Percentiles rank a stretch among this genome's conserved stretches.
Evolutionary conservation across 23 tunicate species (phyloP).

Genomic region (Ascidia mentula): DNA sequence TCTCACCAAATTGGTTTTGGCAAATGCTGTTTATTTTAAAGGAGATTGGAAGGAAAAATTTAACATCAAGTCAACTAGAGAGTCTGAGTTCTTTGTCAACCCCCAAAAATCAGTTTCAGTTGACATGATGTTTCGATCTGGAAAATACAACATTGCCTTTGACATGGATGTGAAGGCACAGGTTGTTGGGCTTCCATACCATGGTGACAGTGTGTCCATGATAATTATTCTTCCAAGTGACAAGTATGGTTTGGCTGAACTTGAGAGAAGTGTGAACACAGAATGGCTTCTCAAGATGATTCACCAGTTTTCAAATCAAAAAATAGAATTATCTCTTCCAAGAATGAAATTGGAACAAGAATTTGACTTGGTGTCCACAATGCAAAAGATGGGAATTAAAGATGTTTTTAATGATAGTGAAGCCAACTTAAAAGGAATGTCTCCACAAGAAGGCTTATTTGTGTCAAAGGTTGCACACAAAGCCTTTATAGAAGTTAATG

Average conservation of each 20-base stretch:
- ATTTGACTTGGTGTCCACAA: conserved; percentile 26
- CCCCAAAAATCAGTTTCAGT: conserved; percentile 23
- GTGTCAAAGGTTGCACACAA: conserved; percentile 68
- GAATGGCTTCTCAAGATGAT: not conserved
- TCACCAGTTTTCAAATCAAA: conserved; percentile 7
- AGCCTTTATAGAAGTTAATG: conserved; percentile 82
- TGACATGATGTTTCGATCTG: conserved; percentile 53
- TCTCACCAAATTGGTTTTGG: conserved; percentile 45
- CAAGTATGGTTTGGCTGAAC: conserved; percentile 24
- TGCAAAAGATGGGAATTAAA: conserved; percentile 42
- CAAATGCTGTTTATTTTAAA: conserved; percentile 84
- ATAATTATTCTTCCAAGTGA: conserved; percentile 51
- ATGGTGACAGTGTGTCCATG: conserved; percentile 60
- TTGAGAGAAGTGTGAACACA: conserved; percentile 29
- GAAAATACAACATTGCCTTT: conserved; percentile 12
- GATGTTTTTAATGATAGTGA: conserved; percentile 30
- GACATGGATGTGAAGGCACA: conserved; percentile 44
- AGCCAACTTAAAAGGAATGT: conserved; percentile 56
- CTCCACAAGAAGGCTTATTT: conserved; percentile 31
- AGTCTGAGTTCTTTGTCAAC: conserved; percentile 26
- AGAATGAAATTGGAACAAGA: conserved; percentile 54
- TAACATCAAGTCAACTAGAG: conserved; percentile 17
- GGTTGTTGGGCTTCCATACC: conserved; percentile 62
- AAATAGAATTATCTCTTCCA: conserved; percentile 49
- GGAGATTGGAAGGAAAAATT: conserved; percentile 77